Conservation (phyloP, 2,888 invertebrate species). For the Mythimna loreyi region DNA sequence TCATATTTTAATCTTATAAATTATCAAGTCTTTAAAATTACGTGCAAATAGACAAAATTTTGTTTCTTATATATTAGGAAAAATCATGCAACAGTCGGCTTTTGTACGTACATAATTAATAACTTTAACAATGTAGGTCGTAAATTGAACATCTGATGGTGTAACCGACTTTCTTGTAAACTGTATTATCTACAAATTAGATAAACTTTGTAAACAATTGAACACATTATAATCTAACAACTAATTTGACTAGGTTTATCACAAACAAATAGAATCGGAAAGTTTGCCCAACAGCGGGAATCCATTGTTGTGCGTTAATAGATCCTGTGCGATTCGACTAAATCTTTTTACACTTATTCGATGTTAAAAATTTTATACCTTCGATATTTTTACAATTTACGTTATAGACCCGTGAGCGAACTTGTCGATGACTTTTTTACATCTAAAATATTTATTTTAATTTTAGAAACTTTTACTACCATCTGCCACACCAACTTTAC, state of each 20-base stretch:
- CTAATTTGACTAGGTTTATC: slow-evolving; percentile 67
- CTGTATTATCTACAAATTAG: slow-evolving; percentile 38
- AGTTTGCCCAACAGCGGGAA: slow-evolving; percentile 53
- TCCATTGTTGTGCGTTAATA: slow-evolving; percentile 60
- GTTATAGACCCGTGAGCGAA: slow-evolving; percentile 79
- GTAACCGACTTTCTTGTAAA: slow-evolving; percentile 33
- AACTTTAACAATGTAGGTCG: slow-evolving; percentile 36
- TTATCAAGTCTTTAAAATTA: slow-evolving; percentile 83
- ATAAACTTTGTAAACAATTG: slow-evolving; percentile 44
- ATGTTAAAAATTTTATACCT: slow-evolving; percentile 67
- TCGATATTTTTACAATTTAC: slow-evolving; percentile 57
- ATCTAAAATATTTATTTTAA: slow-evolving; percentile 40
- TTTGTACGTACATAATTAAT: slow-evolving; percentile 11
- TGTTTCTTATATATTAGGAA: slow-evolving; percentile 57
- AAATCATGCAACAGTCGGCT: slow-evolving; percentile 49
- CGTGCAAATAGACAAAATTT: slow-evolving; percentile 74
- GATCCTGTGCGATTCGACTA: slow-evolving; percentile 52
- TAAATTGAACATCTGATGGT: slow-evolving; percentile 47
- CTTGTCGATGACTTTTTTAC: slow-evolving; percentile 69
- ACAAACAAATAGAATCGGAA: slow-evolving; percentile 60
- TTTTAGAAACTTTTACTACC: slow-evolving; percentile 51
- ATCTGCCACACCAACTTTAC: slow-evolving; percentile 36
- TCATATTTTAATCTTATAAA: slow-evolving; percentile 68
- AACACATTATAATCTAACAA: slow-evolving; percentile 54
- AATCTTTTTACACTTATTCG: slow-evolving; percentile 66